Evolutionary conservation across 2,797 vertebrate genomes (phyloP).

Genomic region (Serranus cabrilla): DNA sequence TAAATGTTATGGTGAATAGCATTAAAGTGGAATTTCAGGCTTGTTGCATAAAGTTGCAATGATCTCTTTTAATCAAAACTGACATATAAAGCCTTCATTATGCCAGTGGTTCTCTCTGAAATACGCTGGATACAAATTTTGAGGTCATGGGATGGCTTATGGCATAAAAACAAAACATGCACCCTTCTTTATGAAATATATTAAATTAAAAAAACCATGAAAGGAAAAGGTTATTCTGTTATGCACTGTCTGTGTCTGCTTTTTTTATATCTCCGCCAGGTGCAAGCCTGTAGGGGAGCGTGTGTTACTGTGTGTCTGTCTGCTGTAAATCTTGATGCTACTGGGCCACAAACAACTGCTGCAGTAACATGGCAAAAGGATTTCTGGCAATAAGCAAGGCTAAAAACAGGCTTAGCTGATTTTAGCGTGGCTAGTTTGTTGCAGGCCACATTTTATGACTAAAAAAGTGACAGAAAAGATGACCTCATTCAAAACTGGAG

Average conservation of each 20-base stretch:
- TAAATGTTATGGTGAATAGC: constrained; percentile 14
- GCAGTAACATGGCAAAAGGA: too few relatives aligned
- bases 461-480: too few relatives aligned
- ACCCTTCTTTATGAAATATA: background rate
- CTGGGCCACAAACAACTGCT: too few relatives aligned
- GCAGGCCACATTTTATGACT: too few relatives aligned
- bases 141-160: background rate
- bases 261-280: background rate
- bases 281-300: too few relatives aligned
- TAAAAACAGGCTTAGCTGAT: too few relatives aligned
- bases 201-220: constrained; percentile 1
- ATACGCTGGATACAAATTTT: constrained; percentile 9
- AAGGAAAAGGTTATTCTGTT: background rate
- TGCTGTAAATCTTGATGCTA: too few relatives aligned
- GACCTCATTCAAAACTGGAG: too few relatives aligned
- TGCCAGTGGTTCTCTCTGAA: background rate
- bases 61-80: constrained; percentile 12
- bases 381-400: too few relatives aligned
- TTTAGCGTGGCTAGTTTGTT: too few relatives aligned
- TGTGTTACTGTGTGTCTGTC: too few relatives aligned
- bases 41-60: constrained; percentile 10
- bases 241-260: background rate
- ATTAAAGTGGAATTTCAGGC: constrained; percentile 12
- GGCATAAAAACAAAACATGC: background rate
- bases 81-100: background rate